These are phyloP conservation scores for Hoplodrina blanda DNA, from an alignment of 2,888 invertebrate species.

Conservation along the genomic window DNA sequence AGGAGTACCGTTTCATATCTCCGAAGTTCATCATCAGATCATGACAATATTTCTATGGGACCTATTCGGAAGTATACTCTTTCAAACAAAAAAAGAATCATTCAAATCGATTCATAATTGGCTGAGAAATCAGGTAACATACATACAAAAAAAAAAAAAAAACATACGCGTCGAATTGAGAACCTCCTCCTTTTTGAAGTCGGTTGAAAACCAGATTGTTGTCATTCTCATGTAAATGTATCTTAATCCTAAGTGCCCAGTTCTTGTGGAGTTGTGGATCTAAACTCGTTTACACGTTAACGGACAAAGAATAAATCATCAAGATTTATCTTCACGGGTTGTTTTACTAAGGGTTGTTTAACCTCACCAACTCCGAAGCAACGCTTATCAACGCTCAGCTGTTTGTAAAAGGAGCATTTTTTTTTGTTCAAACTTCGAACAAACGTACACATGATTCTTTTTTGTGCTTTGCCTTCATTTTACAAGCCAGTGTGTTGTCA, in stretches of 20 bases:
- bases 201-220: not conserved
- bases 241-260: slow-evolving; percentile 1
- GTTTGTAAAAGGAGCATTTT: slow-evolving; percentile 81
- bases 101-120: too few relatives aligned
- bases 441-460: slow-evolving; percentile 76
- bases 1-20: too few relatives aligned
- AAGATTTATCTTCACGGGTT: slow-evolving; percentile 43
- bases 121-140: too few relatives aligned
- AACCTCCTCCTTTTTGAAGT: too few relatives aligned
- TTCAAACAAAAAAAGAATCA: too few relatives aligned
- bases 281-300: slow-evolving; percentile 32
- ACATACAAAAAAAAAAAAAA: too few relatives aligned
- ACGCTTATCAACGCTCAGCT: slow-evolving; percentile 81
- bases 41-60: too few relatives aligned
- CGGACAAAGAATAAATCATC: slow-evolving; percentile 40
- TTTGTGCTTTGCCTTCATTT: slow-evolving; percentile 68
- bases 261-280: slow-evolving; percentile 9
- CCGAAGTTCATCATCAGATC: too few relatives aligned
- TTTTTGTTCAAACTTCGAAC: slow-evolving; percentile 64
- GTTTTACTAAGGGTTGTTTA: slow-evolving; percentile 52
- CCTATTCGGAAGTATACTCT: too few relatives aligned
- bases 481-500: slow-evolving; percentile 70
- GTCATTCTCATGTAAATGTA: slow-evolving; percentile 28
- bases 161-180: too few relatives aligned
- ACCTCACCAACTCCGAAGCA: slow-evolving; percentile 22